phyloP scores from a whole-genome alignment of 2,888 invertebrate genomes.

The Bombyx huttoni region DNA sequence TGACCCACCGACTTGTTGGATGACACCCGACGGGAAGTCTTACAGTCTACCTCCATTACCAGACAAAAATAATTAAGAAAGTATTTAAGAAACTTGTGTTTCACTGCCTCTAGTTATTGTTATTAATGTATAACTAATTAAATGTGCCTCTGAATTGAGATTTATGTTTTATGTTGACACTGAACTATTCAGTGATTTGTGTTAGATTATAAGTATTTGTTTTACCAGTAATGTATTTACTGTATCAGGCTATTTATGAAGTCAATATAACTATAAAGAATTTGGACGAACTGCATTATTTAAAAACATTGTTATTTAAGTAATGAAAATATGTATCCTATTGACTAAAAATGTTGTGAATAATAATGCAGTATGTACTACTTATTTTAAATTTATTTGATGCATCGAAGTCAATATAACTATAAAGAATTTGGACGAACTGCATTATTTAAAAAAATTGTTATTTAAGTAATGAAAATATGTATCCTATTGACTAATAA shows the following conservation, averaged over 20 bases:
- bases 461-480: not conserved
- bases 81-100: conserved; percentile 23
- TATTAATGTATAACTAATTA: conserved; percentile 1
- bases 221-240: not conserved
- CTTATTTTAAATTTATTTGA: not conserved
- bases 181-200: conserved; percentile 2
- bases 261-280: not conserved
- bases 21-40: conserved; percentile 64
- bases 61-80: conserved; percentile 22
- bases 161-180: conserved; percentile 1
- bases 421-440: too few species aligned
- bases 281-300: not conserved
- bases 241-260: not conserved
- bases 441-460: not conserved
- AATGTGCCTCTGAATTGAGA: conserved; percentile 2
- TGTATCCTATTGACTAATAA: not conserved
- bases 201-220: not conserved
- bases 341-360: not conserved
- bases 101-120: conserved; percentile 10
- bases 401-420: too few species aligned
- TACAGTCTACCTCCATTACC: conserved; percentile 54
- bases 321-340: not conserved
- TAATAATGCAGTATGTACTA: not conserved
- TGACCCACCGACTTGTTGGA: conserved; percentile 65
- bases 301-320: not conserved